Evolutionary conservation across 2,797 vertebrate species (phyloP).

Genomic region (Sebastiscus albofasciatus): DNA sequence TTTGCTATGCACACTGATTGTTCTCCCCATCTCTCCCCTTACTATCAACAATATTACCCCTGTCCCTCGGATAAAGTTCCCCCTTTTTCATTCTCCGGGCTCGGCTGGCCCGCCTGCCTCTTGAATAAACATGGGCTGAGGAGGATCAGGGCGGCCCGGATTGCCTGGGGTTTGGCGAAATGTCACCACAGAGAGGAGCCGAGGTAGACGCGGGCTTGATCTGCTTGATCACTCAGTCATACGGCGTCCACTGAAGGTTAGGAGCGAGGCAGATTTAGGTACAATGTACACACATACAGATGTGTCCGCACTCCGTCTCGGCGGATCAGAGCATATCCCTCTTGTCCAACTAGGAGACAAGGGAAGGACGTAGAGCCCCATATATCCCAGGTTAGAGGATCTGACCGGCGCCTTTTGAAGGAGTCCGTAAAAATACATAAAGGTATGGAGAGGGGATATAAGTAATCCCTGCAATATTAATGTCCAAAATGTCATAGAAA

Average conservation of each 20-base stretch:
- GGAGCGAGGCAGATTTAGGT: constrained; percentile 57
- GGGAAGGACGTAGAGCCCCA: constrained; percentile 4
- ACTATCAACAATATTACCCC: constrained; percentile 12
- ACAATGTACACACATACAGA: constrained; percentile 6
- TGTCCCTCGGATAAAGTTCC: constrained; percentile 27
- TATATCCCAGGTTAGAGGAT: constrained; percentile 53
- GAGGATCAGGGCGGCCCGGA: constrained; percentile 56
- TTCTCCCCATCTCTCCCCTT: background rate
- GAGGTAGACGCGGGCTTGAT: constrained; percentile 60
- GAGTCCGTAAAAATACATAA: constrained; percentile 52
- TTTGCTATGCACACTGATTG: constrained; percentile 24
- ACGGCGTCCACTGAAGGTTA: constrained; percentile 64
- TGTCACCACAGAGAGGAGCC: constrained; percentile 66
- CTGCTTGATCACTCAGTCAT: constrained; percentile 73
- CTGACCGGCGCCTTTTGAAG: constrained; percentile 68
- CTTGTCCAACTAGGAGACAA: constrained; percentile 43
- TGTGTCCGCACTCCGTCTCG: constrained; percentile 17
- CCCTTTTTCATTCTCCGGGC: constrained; percentile 12
- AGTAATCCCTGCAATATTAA: constrained; percentile 78
- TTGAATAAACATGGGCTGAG: constrained; percentile 68
- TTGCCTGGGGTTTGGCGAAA: constrained; percentile 71
- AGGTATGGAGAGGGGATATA: constrained; percentile 52
- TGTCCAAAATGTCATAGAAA: constrained; percentile 81
- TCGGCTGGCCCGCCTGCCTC: constrained; percentile 44
- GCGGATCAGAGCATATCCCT: constrained; percentile 57